Conservation (phyloP, 2,888 invertebrate species). For the Rhimphoctona megacephalus region DNA sequence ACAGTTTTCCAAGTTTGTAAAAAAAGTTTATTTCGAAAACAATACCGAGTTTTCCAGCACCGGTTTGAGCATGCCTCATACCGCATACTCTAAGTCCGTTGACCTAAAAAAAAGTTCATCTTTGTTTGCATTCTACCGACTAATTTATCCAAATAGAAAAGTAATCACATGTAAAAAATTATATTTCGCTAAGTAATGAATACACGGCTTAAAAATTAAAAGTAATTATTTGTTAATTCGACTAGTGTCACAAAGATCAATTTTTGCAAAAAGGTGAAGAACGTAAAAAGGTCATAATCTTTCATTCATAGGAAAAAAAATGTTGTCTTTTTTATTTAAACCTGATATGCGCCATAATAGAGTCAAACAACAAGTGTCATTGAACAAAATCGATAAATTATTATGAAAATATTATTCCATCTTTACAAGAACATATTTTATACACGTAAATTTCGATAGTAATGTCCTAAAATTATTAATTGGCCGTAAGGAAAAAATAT, state of each 20-base stretch:
- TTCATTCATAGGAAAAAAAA: not conserved
- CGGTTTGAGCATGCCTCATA: not conserved
- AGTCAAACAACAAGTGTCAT: too few species aligned
- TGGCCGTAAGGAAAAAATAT: not conserved
- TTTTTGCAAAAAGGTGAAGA: not conserved
- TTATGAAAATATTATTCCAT: too few species aligned
- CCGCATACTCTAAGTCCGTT: not conserved
- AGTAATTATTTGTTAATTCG: not conserved
- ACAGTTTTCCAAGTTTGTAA: slow-evolving; percentile 32
- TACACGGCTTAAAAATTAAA: not conserved
- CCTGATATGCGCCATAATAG: too few species aligned
- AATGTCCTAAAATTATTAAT: not conserved
- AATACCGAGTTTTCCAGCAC: not conserved
- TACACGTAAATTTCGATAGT: not conserved
- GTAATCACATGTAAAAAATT: not conserved
- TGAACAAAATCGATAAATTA: too few species aligned
- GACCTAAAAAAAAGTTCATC: slow-evolving; percentile 8
- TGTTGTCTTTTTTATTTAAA: too few species aligned
- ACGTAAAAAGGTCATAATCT: not conserved
- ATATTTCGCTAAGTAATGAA: not conserved
- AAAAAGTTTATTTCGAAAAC: not conserved
- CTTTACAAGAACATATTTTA: too few species aligned
- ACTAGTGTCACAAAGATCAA: not conserved
- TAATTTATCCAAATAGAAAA: not conserved
- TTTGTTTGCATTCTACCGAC: not conserved